Evolutionary conservation across 2,888 invertebrate genomes (phyloP).

Genomic region (Pseudeuparius sepicola): DNA sequence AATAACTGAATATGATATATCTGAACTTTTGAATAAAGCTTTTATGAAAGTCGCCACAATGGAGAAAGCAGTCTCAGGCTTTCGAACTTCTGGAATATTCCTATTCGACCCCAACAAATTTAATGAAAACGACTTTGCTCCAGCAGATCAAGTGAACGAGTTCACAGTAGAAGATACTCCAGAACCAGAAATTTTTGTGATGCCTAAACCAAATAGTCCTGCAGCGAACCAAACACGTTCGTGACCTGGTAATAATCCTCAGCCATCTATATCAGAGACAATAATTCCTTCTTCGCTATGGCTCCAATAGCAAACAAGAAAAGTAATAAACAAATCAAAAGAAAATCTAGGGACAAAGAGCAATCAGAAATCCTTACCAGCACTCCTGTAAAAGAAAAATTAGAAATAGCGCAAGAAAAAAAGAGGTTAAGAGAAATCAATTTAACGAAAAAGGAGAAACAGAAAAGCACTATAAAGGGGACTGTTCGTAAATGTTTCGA

Average conservation of each 20-base stretch:
- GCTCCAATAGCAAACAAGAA: conserved; percentile 12
- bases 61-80: conserved; percentile 20
- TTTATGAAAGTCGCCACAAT: conserved; percentile 21
- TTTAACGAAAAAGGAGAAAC: no score
- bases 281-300: conserved; percentile 11
- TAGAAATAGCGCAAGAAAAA: conserved; percentile 3
- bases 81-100: no score
- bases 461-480: no score
- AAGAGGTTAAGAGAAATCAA: conserved; percentile 1
- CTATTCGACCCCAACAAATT: conserved; percentile 18
- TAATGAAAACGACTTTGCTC: conserved; percentile 19
- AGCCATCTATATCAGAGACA: conserved; percentile 7
- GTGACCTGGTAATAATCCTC: no score
- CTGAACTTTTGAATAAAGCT: conserved; percentile 20
- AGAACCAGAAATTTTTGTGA: no score
- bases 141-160: no score
- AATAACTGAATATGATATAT: conserved; percentile 18
- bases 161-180: no score
- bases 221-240: no score
- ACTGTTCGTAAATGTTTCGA: no score
- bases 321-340: conserved; percentile 3
- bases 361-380: conserved; percentile 1
- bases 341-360: conserved; percentile 4
- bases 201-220: no score
- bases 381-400: not conserved